These are phyloP conservation scores for Ditylenchus dipsaci DNA, from an alignment of 1,140 invertebrate genomes.

Conservation along the genomic window DNA sequence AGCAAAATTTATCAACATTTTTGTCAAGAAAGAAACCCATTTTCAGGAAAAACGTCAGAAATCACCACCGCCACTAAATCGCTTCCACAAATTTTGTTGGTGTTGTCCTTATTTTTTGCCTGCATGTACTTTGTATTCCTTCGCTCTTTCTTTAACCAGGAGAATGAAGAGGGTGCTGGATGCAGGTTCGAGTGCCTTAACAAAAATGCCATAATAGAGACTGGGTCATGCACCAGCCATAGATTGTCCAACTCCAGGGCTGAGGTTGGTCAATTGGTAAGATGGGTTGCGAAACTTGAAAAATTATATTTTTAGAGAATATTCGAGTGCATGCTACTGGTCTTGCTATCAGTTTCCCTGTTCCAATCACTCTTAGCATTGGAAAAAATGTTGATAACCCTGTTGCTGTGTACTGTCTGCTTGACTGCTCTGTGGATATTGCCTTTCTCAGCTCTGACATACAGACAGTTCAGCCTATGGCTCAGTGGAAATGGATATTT, in stretches of 20 bases:
- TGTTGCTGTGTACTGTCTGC: conserved; percentile 34
- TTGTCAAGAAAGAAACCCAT: too few relatives aligned
- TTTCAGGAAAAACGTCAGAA: conserved; percentile 5
- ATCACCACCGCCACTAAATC: conserved; percentile 4
- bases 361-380: conserved; percentile 54
- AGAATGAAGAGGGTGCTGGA: neutral
- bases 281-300: neutral
- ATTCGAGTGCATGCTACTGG: conserved; percentile 50
- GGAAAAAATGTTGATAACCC: conserved; percentile 50
- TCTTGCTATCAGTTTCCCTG: conserved; percentile 51
- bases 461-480: conserved; percentile 49
- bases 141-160: conserved; percentile 26
- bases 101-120: conserved; percentile 30
- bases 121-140: conserved; percentile 45
- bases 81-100: conserved; percentile 40
- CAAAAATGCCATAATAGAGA: conserved; percentile 7
- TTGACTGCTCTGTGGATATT: conserved; percentile 43
- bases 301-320: conserved; percentile 29
- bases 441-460: conserved; percentile 33
- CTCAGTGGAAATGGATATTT: conserved; percentile 3
- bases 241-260: neutral
- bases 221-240: neutral
- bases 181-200: conserved; percentile 18
- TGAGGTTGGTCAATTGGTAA: neutral
- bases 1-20: too few relatives aligned